Evolutionary conservation across 2,888 invertebrate species (phyloP).

Genomic region (Dendrolimus pini): DNA sequence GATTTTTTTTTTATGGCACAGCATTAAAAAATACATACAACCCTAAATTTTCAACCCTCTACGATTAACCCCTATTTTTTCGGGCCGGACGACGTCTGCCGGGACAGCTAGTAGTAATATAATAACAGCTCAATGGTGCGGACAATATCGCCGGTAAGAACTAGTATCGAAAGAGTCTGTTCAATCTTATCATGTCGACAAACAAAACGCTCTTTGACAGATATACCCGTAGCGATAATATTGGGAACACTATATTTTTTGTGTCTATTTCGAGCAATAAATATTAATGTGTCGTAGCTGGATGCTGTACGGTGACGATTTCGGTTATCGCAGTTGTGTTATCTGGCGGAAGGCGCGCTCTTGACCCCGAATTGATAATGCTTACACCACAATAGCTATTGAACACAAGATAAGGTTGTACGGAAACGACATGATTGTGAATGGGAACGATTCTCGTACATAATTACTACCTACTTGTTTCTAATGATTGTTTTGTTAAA

Average conservation of each 20-base stretch:
- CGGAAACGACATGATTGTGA: slow-evolving; percentile 15
- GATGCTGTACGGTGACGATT: slow-evolving; percentile 55
- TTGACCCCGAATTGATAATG: slow-evolving; percentile 63
- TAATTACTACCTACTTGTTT: not conserved
- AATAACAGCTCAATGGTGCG: no score
- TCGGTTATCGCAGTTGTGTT: slow-evolving; percentile 33
- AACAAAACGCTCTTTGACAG: slow-evolving; percentile 35
- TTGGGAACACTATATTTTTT: slow-evolving; percentile 28
- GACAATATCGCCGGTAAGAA: no score
- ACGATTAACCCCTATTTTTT: no score
- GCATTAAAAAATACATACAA: no score
- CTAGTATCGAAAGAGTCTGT: slow-evolving; percentile 22
- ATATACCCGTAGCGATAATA: slow-evolving; percentile 25
- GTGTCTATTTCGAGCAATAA: slow-evolving; percentile 34
- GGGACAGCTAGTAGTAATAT: no score
- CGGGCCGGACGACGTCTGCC: no score
- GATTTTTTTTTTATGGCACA: no score
- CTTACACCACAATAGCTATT: slow-evolving; percentile 40
- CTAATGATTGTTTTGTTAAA: not conserved
- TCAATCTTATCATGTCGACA: slow-evolving; percentile 38
- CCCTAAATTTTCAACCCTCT: no score
- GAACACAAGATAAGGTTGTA: slow-evolving; percentile 27
- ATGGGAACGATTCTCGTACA: not conserved
- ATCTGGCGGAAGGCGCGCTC: slow-evolving; percentile 70
- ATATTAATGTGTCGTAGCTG: slow-evolving; percentile 15